Percentiles rank a stretch among this genome's conserved stretches.
Evolutionary conservation across 2,888 invertebrate genomes (phyloP).

Genomic region (Hypolimnas misippus): DNA sequence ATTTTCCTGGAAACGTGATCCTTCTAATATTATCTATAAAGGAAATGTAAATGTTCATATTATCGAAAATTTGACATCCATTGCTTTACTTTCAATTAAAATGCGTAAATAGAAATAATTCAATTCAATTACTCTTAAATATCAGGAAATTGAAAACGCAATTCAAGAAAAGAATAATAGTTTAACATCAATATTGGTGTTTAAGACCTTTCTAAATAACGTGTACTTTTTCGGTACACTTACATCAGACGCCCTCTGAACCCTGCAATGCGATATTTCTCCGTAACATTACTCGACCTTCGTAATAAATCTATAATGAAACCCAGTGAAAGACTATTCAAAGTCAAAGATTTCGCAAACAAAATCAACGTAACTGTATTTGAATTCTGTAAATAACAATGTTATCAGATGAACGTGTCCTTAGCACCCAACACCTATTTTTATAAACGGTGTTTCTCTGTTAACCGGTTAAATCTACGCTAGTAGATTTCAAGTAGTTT

Average conservation of each 20-base stretch:
- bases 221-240: background rate
- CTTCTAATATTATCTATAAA: background rate
- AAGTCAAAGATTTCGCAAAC: background rate
- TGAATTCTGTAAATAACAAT: background rate
- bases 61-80: background rate
- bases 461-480: no score
- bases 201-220: background rate
- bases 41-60: background rate
- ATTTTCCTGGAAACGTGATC: background rate
- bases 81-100: no score
- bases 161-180: background rate
- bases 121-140: no score
- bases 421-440: conserved; percentile 1
- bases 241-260: conserved; percentile 7
- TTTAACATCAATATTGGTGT: background rate
- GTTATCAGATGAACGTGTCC: background rate
- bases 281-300: conserved; percentile 20
- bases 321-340: conserved; percentile 2
- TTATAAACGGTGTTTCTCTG: background rate
- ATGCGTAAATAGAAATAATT: no score
- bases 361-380: conserved; percentile 14
- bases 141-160: no score
- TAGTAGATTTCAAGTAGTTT: no score
- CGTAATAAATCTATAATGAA: conserved; percentile 18
- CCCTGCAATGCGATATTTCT: conserved; percentile 23